These are phyloP conservation scores for Mizuhopecten yessoensis DNA, from an alignment of 1,140 invertebrate species.

Conservation along the genomic window DNA sequence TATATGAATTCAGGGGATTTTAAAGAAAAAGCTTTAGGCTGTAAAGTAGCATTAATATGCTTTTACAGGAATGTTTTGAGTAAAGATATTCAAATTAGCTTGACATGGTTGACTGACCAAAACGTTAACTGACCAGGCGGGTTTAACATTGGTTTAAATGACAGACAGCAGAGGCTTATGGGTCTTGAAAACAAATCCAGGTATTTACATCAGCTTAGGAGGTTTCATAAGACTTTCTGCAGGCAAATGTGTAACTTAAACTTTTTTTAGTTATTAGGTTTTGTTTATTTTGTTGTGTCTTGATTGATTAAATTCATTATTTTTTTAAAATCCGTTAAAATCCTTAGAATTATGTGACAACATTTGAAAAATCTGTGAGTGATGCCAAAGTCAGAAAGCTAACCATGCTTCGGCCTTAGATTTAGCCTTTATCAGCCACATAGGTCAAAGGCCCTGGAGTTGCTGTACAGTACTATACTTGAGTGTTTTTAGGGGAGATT, in stretches of 20 bases:
- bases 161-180: not conserved
- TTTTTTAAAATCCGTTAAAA: not conserved
- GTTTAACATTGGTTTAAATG: not conserved
- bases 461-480: slow-evolving; percentile 1
- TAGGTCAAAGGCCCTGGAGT: slow-evolving; percentile 9
- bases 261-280: too few relatives aligned
- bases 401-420: not conserved
- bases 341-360: not conserved
- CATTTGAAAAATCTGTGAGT: not conserved
- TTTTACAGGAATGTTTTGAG: not conserved
- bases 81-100: not conserved
- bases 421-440: not conserved
- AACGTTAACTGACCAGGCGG: not conserved
- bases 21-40: not conserved
- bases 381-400: not conserved
- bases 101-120: not conserved
- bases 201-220: not conserved
- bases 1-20: too few relatives aligned
- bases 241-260: too few relatives aligned
- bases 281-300: not conserved
- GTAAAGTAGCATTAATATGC: too few relatives aligned
- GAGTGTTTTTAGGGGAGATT: slow-evolving; percentile 38
- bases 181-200: not conserved
- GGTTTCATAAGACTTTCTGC: too few relatives aligned
- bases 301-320: not conserved